phyloP scores from a whole-genome alignment of 1,140 invertebrate genomes.

The Zaprionus ornatus region DNA sequence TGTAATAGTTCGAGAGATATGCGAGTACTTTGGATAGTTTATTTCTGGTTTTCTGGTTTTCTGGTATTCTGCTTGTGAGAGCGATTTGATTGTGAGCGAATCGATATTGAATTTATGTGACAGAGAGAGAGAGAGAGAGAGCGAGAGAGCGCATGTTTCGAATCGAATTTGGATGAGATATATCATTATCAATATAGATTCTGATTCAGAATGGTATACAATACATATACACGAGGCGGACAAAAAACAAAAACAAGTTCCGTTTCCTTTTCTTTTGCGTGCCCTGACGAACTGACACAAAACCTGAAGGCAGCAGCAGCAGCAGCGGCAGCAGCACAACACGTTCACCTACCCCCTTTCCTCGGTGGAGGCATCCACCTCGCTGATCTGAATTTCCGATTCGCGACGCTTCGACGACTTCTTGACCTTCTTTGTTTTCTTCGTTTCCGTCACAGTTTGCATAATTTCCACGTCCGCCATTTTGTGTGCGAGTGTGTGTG shows the following conservation, averaged over 20 bases:
- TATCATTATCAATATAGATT: background rate
- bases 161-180: background rate
- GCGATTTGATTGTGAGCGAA: constrained; percentile 1
- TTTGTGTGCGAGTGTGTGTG: constrained; percentile 44
- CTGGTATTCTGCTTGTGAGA: constrained; percentile 1
- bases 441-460: constrained; percentile 92
- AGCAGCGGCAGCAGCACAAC: constrained; percentile 63
- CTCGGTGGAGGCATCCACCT: constrained; percentile 88
- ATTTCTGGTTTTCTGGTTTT: constrained; percentile 18
- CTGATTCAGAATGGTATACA: background rate
- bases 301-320: constrained; percentile 51
- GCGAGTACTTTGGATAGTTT: constrained; percentile 76
- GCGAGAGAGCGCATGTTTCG: background rate
- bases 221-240: background rate
- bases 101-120: constrained; percentile 1
- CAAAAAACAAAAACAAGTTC: background rate
- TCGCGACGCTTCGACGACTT: constrained; percentile 92
- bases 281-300: constrained; percentile 65
- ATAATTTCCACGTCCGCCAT: constrained; percentile 95
- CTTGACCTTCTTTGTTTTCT: constrained; percentile 94
- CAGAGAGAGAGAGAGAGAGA: background rate
- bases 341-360: constrained; percentile 91
- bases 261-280: background rate
- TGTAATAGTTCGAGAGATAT: constrained; percentile 78
- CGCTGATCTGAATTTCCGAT: constrained; percentile 92